Conservation (phyloP, 1,140 invertebrate genomes). For the Papilio aristodemus region DNA sequence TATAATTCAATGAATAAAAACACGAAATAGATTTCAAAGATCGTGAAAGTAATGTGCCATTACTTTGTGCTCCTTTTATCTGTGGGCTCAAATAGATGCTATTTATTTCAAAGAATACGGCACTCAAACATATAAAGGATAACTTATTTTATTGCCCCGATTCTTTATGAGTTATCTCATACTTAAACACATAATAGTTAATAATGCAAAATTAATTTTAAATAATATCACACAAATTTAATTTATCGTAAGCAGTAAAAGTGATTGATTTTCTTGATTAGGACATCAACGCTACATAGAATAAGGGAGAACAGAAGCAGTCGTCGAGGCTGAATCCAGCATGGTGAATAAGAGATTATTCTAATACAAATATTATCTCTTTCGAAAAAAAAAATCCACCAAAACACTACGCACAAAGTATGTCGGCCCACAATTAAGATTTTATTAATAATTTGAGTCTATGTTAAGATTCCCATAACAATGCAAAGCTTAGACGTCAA, state of each 20-base stretch:
- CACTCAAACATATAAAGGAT: constrained; percentile 34
- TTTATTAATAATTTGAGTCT: not conserved
- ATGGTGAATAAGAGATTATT: too few relatives aligned
- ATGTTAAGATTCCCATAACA: not conserved
- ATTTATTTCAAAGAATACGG: constrained; percentile 34
- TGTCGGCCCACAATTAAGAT: too few relatives aligned
- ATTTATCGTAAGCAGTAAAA: too few relatives aligned
- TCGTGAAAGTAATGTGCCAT: constrained; percentile 33
- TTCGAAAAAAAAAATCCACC: too few relatives aligned
- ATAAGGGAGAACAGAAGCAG: too few relatives aligned
- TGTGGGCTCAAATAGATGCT: constrained; percentile 29
- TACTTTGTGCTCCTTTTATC: constrained; percentile 32
- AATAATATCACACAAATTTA: too few relatives aligned
- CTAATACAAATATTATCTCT: too few relatives aligned
- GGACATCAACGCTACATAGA: too few relatives aligned
- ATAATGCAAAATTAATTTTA: too few relatives aligned
- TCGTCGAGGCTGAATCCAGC: too few relatives aligned
- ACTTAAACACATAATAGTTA: not conserved
- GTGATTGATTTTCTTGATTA: too few relatives aligned
- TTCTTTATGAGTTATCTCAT: constrained; percentile 12
- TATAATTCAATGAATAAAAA: constrained; percentile 29
- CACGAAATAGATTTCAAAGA: constrained; percentile 25
- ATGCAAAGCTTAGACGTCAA: not conserved
- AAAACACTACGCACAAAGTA: too few relatives aligned
- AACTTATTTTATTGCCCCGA: constrained; percentile 27